These are phyloP conservation scores for Solea solea DNA, from an alignment of 2,113 vertebrate species.

Conservation along the genomic window DNA sequence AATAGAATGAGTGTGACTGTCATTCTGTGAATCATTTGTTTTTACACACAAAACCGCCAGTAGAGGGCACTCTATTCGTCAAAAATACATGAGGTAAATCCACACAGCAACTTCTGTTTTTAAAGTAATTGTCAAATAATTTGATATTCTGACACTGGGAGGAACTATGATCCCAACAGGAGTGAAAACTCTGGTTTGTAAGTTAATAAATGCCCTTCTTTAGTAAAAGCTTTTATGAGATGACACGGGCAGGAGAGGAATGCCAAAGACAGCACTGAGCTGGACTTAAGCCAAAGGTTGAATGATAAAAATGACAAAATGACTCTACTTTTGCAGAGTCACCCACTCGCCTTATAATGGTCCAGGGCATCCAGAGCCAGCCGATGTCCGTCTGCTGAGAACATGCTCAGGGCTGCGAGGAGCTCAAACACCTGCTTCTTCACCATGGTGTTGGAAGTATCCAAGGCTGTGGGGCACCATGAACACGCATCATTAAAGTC, in stretches of 20 bases:
- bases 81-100: no score
- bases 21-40: not conserved
- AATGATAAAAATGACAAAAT: not conserved
- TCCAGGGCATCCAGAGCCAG: conserved; percentile 93
- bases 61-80: no score
- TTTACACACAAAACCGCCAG: not conserved
- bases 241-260: not conserved
- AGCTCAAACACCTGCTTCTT: conserved; percentile 99
- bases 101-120: no score
- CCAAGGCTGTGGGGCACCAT: conserved; percentile 85
- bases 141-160: no score
- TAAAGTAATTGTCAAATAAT: no score
- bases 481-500: conserved; percentile 17
- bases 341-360: conserved; percentile 91
- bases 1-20: not conserved
- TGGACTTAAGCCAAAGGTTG: not conserved
- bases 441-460: conserved; percentile 97
- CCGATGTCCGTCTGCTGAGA: conserved; percentile 88
- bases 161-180: no score
- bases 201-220: no score
- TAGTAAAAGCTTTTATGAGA: no score
- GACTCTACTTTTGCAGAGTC: not conserved
- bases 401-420: conserved; percentile 94
- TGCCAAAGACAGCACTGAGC: not conserved
- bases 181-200: no score